Conservation (phyloP, 2,888 invertebrate genomes). For the Zhuqinia jingwanae region DNA sequence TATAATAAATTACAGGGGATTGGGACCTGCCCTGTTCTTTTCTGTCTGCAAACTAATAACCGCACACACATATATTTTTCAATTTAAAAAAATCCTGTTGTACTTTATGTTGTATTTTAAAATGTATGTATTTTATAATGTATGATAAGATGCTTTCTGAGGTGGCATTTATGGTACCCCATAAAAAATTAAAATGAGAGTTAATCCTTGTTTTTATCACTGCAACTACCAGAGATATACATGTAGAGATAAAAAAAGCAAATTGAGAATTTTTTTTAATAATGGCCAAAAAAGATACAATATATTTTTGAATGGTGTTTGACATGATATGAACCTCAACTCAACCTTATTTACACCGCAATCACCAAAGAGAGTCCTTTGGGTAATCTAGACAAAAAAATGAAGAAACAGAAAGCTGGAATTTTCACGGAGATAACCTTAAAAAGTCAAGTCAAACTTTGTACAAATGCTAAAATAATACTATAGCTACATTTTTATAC, state of each 20-base stretch:
- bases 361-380: background rate
- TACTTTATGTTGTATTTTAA: background rate
- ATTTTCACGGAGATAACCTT: slow-evolving; percentile 13
- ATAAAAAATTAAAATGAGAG: slow-evolving; percentile 18
- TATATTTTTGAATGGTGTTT: background rate
- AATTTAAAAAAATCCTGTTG: too few species aligned
- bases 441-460: background rate
- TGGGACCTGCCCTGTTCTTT: slow-evolving; percentile 6
- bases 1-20: background rate
- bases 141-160: background rate
- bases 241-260: background rate
- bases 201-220: slow-evolving; percentile 5
- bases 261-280: too few species aligned
- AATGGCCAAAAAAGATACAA: too few species aligned
- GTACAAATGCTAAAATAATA: background rate
- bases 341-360: too few species aligned
- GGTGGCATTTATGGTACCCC: slow-evolving; percentile 19
- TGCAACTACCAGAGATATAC: background rate
- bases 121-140: background rate
- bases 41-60: background rate
- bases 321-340: too few species aligned
- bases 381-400: background rate
- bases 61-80: too few species aligned
- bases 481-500: background rate
- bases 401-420: background rate